Conservation (phyloP, 2,888 invertebrate genomes). For the Pristionchus arcanus region DNA sequence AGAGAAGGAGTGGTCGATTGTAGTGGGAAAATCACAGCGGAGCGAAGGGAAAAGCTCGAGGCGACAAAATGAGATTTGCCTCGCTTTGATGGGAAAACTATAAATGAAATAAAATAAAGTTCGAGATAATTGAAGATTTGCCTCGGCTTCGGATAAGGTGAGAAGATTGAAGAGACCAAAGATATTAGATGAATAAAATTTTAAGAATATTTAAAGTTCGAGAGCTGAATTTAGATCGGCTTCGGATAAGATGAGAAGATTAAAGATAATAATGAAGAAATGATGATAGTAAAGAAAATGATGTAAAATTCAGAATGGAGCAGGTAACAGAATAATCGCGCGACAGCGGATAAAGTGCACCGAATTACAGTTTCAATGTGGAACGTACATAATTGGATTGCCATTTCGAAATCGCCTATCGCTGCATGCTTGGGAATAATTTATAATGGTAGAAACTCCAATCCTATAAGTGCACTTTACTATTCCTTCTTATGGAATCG, state of each 20-base stretch:
- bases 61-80: constrained; percentile 24
- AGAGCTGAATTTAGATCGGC: too few relatives aligned
- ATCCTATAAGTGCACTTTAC: not conserved
- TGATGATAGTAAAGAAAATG: too few relatives aligned
- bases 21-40: constrained; percentile 12
- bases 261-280: too few relatives aligned
- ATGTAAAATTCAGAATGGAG: too few relatives aligned
- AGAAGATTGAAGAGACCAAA: not conserved
- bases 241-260: too few relatives aligned
- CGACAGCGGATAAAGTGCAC: too few relatives aligned
- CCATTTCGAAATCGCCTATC: not conserved
- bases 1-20: not conserved
- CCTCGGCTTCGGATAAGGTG: not conserved
- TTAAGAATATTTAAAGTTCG: too few relatives aligned
- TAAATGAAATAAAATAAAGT: too few relatives aligned
- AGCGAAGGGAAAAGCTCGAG: not conserved
- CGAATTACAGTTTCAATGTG: not conserved
- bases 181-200: not conserved
- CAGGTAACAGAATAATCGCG: too few relatives aligned
- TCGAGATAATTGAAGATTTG: too few relatives aligned
- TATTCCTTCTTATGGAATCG: too few relatives aligned
- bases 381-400: not conserved
- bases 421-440: not conserved
- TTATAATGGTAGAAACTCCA: not conserved
- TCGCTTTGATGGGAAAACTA: not conserved